A percentile compares a stretch with the other conserved stretches of the same genome.
These are phyloP conservation scores for Neocrepidodera transversa DNA, from an alignment of 2,888 invertebrate species.

Conservation along the genomic window DNA sequence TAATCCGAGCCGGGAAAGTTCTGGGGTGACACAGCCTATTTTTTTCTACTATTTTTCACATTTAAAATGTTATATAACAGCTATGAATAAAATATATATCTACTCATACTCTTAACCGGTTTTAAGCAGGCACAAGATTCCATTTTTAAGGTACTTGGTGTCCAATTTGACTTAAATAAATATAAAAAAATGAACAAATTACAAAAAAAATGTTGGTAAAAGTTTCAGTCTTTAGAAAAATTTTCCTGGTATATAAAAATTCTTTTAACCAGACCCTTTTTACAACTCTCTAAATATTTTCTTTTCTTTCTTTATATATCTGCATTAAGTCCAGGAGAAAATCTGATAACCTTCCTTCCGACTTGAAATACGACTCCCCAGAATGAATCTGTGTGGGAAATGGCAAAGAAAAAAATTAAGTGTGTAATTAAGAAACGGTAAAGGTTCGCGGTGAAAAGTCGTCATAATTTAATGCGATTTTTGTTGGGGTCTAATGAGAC, in stretches of 20 bases:
- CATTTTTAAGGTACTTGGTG: no score
- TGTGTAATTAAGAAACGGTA: conserved; percentile 9
- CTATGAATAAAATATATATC: no score
- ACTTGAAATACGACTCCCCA: conserved; percentile 7
- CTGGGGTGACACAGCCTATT: no score
- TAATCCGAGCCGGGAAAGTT: no score
- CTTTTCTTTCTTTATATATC: conserved; percentile 8
- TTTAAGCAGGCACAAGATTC: no score
- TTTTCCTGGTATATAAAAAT: not conserved
- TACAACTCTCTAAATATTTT: conserved; percentile 7
- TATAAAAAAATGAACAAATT: no score
- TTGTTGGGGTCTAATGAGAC: not conserved
- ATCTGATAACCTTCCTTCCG: conserved; percentile 14
- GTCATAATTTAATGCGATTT: not conserved
- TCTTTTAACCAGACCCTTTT: not conserved
- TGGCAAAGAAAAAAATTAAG: conserved; percentile 3
- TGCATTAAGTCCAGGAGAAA: conserved; percentile 9
- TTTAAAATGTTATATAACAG: no score
- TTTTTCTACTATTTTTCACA: no score
- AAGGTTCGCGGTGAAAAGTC: conserved; percentile 10
- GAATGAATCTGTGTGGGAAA: conserved; percentile 6
- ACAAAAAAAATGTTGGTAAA: no score
- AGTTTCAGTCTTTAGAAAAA: no score
- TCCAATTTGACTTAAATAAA: no score
- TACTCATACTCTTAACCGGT: no score